Evolutionary conservation across 2,888 invertebrate species (phyloP), one percentile per base, ranked within the genome.

Genomic region (Lydus trimaculatus): DNA sequence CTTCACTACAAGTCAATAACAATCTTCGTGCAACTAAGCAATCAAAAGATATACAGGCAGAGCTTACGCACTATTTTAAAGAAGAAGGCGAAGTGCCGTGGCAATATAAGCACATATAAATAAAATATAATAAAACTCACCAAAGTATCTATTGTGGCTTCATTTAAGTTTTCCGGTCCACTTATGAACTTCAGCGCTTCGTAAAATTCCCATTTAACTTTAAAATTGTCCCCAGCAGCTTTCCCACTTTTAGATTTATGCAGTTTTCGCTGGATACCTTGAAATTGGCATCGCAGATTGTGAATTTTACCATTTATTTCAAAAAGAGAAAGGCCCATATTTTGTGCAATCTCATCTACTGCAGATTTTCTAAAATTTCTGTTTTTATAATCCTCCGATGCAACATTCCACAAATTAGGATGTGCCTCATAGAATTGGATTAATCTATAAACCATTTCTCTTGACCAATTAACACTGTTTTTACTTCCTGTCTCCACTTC

Each of bases 171-270:
- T 67, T 31, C 58, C 20, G 65, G 63, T 64, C 56, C 59, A 36
- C 36, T 39, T 60, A 72, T 64, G 58, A 71, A 72, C 58, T 69
- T 68, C 63, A 72, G 58, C 17, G 66, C 66, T 20, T 72, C 60
- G 60, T 72, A 72, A 65, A 67, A 73, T 58, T 73, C 69, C 71
- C 71, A 72, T 69, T 67, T 69, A 1, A 70, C 61, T 39, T 73
- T 73, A n/a, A n/a, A n/a, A n/a, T n/a, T n/a, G 20, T 69, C 67
- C 6, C 56, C 71, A 15, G 66, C 62, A 36, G 62, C 66, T 60
- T 73, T 65, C 13, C 67, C 73, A 59, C 72, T 72, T 70, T 73
- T 70, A n/a, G 66, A 69, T 25, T 63, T 31, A 39, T 58, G 59
- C 15, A 25, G 66, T 63, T 66, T 69, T 60, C 66, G 63, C 13